Evolutionary conservation across 2,797 vertebrate species (phyloP).

Genomic region (Telmatherina bonti): DNA sequence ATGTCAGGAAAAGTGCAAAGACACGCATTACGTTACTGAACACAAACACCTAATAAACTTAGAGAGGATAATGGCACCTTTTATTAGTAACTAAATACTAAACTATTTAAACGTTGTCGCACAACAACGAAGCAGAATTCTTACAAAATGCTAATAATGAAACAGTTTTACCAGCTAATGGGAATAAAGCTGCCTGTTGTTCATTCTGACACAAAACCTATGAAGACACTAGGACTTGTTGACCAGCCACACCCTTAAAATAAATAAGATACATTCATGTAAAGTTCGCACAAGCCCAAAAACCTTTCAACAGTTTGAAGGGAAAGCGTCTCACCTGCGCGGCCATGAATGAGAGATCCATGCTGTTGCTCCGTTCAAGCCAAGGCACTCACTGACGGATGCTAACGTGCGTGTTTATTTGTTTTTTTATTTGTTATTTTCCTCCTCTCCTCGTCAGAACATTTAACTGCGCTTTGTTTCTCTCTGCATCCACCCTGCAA

Average conservation of each 20-base stretch:
- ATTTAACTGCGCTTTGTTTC: slow-evolving; percentile 46
- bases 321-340: slow-evolving; percentile 88
- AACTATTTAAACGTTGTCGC: background rate
- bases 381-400: slow-evolving; percentile 64
- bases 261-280: background rate
- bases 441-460: slow-evolving; percentile 53
- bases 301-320: background rate
- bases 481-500: slow-evolving; percentile 36
- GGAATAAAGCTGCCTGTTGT: background rate
- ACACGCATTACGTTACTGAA: background rate
- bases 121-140: background rate
- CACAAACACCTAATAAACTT: slow-evolving; percentile 11
- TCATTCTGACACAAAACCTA: background rate
- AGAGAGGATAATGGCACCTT: background rate
- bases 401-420: slow-evolving; percentile 30
- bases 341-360: slow-evolving; percentile 98
- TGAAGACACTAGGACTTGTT: slow-evolving; percentile 34
- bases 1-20: background rate
- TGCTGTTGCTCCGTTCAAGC: slow-evolving; percentile 76
- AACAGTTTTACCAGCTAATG: background rate
- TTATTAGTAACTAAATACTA: too few relatives aligned
- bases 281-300: slow-evolving; percentile 31
- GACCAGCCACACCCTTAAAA: slow-evolving; percentile 58
- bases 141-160: background rate
- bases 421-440: background rate